Conservation (phyloP, 2,113 vertebrate species). For the Sigmodon hispidus region DNA sequence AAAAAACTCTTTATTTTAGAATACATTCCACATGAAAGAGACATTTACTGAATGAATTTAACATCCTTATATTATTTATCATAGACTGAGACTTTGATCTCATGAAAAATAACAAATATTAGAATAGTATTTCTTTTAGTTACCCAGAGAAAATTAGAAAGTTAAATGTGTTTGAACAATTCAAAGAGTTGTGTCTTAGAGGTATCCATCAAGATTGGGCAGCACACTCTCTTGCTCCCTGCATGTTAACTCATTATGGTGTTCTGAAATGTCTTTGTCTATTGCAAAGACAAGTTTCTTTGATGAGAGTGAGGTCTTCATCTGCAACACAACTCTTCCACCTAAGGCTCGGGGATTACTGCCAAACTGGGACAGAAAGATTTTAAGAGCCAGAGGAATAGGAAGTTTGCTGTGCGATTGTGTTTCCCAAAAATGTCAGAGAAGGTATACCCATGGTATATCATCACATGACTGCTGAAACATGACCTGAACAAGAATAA, state of each 20-base stretch:
- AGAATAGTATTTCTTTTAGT: not conserved
- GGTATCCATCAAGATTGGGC: not conserved
- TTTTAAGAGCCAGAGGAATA: not conserved
- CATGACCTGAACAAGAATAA: not conserved
- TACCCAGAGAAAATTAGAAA: constrained; percentile 15
- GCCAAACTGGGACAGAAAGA: not conserved
- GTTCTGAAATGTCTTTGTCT: not conserved
- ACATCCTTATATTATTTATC: not conserved
- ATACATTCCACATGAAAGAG: constrained; percentile 18
- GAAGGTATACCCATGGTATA: not conserved
- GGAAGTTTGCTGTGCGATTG: not conserved
- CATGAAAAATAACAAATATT: not conserved
- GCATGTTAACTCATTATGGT: not conserved
- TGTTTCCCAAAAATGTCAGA: not conserved
- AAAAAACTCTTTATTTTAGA: not conserved
- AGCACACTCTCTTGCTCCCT: not conserved
- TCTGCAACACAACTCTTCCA: not conserved
- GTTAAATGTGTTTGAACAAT: not conserved
- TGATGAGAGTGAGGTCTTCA: not conserved
- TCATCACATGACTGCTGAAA: not conserved
- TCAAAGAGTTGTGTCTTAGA: not conserved
- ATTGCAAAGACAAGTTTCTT: not conserved
- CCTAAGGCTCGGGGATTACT: not conserved
- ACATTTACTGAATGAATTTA: not conserved
- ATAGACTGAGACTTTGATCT: constrained; percentile 14